phyloP scores from a whole-genome alignment of 2,888 invertebrate genomes.

The Suillia variegata region DNA sequence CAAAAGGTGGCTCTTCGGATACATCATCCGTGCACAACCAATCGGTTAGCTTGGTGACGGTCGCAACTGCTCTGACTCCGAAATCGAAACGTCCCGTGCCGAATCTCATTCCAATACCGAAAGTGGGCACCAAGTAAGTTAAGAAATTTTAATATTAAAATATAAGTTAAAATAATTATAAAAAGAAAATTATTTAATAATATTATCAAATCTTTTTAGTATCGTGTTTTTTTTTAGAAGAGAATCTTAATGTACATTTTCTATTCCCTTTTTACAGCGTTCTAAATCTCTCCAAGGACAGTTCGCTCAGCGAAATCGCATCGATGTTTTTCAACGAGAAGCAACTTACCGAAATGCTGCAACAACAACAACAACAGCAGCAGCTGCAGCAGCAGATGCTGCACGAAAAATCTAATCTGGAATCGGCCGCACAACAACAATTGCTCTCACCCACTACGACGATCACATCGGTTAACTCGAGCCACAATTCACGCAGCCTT shows the following conservation, averaged over 20 bases:
- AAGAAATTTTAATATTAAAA: neutral
- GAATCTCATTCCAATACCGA: constrained; percentile 74
- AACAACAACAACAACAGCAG: no score
- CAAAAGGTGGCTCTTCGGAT: constrained; percentile 58
- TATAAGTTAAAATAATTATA: no score
- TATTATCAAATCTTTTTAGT: no score
- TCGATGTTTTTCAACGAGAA: constrained; percentile 59
- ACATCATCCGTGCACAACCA: constrained; percentile 46
- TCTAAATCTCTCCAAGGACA: constrained; percentile 58
- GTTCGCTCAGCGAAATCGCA: constrained; percentile 65
- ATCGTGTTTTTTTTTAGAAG: no score
- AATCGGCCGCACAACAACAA: no score
- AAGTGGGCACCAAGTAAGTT: constrained; percentile 46
- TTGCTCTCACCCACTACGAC: constrained; percentile 49
- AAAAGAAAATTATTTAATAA: no score
- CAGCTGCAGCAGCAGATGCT: constrained; percentile 49
- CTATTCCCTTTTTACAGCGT: constrained; percentile 42
- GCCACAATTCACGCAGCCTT: constrained; percentile 40
- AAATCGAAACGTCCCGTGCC: constrained; percentile 69
- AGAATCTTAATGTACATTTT: no score
- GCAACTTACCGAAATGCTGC: constrained; percentile 40
- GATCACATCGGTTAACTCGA: constrained; percentile 42
- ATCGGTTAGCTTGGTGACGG: constrained; percentile 30
- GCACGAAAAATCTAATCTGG: constrained; percentile 43
- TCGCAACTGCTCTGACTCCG: constrained; percentile 49